These are phyloP conservation scores for Desmodus rotundus DNA, from an alignment of 2,113 vertebrate species.

Conservation along the genomic window DNA sequence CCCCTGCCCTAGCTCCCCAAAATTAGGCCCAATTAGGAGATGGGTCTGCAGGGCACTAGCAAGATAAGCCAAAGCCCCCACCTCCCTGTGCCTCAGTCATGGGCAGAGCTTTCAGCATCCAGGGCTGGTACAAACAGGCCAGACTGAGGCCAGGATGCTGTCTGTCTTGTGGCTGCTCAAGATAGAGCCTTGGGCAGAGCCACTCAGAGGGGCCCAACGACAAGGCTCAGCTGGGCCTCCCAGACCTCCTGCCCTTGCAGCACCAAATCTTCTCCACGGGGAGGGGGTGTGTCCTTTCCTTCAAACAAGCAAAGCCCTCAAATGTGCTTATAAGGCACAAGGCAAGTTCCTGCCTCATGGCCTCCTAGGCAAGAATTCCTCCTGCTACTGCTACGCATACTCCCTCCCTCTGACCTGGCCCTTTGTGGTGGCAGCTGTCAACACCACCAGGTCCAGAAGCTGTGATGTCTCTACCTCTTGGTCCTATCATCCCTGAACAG, in stretches of 20 bases:
- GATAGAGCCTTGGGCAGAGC: not conserved
- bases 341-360: not conserved
- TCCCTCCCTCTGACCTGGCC: not conserved
- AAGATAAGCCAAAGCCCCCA: conserved; percentile 9
- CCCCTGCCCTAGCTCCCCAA: conserved; percentile 6
- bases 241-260: not conserved
- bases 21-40: conserved; percentile 48
- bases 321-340: not conserved
- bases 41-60: conserved; percentile 19
- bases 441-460: not conserved
- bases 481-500: conserved; percentile 18
- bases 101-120: not conserved
- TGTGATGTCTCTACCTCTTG: not conserved
- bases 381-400: not conserved
- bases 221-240: not conserved
- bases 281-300: not conserved
- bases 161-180: not conserved
- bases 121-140: not conserved
- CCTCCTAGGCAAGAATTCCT: not conserved
- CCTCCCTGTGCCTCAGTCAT: not conserved
- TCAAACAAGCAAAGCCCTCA: not conserved
- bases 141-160: not conserved
- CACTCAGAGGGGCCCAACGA: not conserved
- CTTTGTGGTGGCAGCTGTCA: not conserved
- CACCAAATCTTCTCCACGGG: not conserved